These are phyloP conservation scores for Peromyscus aztecus DNA, from an alignment of 2,797 vertebrate species.

Conservation along the genomic window DNA sequence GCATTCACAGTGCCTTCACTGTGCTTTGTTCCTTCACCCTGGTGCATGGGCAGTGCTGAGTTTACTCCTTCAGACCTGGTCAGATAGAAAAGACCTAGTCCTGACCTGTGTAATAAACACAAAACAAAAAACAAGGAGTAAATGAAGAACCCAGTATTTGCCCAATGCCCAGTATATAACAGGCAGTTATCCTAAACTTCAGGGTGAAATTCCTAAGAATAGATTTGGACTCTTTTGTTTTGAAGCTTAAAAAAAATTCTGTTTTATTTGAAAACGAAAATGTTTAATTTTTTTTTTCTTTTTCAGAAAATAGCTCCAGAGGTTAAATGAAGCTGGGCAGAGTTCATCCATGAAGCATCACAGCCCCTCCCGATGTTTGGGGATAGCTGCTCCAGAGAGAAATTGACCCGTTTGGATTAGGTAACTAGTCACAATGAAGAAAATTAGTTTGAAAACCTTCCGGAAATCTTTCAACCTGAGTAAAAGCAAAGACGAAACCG, in stretches of 20 bases:
- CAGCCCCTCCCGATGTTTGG: constrained; percentile 87
- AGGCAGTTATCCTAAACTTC: too few species aligned
- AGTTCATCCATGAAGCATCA: constrained; percentile 91
- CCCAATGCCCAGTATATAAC: rapidly evolving
- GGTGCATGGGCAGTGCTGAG: background rate
- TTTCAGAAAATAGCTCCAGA: constrained; percentile 91
- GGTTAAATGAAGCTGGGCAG: constrained; percentile 91
- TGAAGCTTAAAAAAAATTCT: constrained; percentile 17
- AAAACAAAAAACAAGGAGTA: too few species aligned
- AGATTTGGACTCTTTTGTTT: background rate
- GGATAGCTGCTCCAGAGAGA: constrained; percentile 76
- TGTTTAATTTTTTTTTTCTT: background rate
- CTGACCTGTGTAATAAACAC: background rate
- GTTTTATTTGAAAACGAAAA: constrained; percentile 13
- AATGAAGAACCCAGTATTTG: background rate
- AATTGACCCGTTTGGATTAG: constrained; percentile 81
- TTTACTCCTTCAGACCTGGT: background rate
- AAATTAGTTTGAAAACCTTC: constrained; percentile 99
- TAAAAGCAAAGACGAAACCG: constrained; percentile 98
- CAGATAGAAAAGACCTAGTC: background rate
- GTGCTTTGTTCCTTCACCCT: background rate
- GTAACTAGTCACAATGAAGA: constrained; percentile 96
- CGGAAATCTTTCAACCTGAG: constrained; percentile 98
- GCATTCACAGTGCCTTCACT: rapidly evolving
- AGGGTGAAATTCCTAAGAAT: background rate